phyloP scores from a whole-genome alignment of 1,140 invertebrate genomes.

The Reticulitermes speratus region DNA sequence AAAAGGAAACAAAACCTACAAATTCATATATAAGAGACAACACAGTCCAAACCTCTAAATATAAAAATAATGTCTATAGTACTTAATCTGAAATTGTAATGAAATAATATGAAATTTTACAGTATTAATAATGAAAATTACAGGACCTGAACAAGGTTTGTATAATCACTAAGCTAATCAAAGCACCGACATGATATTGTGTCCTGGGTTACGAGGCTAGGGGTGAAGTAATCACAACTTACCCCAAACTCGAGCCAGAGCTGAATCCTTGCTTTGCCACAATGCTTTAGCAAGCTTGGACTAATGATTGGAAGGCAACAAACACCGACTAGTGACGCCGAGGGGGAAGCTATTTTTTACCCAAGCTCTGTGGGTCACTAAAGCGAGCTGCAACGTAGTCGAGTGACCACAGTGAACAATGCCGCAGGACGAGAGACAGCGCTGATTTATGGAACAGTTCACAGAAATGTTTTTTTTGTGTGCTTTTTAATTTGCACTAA shows the following conservation, averaged over 20 bases:
- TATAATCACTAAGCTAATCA: too few relatives aligned
- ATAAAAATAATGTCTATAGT: too few relatives aligned
- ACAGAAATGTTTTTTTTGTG: not conserved
- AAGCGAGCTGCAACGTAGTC: not conserved
- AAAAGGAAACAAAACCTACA: too few relatives aligned
- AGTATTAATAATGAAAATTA: too few relatives aligned
- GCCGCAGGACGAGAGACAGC: not conserved
- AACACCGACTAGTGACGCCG: not conserved
- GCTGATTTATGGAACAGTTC: not conserved
- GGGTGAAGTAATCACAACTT: too few relatives aligned
- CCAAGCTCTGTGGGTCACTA: not conserved
- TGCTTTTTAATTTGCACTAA: not conserved
- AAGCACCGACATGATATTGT: too few relatives aligned
- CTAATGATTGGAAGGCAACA: not conserved
- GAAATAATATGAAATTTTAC: too few relatives aligned
- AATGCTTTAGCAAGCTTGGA: not conserved
- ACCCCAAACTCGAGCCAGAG: not conserved
- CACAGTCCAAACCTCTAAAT: too few relatives aligned
- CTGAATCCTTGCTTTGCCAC: not conserved
- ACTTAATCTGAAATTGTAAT: too few relatives aligned
- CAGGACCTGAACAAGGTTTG: too few relatives aligned
- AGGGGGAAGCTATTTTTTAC: not conserved
- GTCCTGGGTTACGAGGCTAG: too few relatives aligned
- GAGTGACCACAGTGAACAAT: not conserved
- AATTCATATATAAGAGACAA: too few relatives aligned